These are phyloP conservation scores for Diabrotica virgifera DNA, from an alignment of 1,140 invertebrate genomes.

Conservation along the genomic window DNA sequence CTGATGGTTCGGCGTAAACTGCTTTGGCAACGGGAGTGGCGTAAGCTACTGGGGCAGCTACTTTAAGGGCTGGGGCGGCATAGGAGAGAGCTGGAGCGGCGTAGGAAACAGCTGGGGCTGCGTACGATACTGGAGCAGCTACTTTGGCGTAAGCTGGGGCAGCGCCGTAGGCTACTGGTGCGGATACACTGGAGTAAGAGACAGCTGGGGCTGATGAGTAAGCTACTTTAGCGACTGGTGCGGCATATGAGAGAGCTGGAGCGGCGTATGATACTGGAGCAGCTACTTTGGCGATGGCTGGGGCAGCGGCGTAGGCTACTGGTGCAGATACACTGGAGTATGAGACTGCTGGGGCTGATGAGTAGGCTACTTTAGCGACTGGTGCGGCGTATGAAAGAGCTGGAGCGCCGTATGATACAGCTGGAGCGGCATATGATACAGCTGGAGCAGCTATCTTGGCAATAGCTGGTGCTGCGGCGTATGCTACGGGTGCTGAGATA, in stretches of 20 bases:
- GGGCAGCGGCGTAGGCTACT: conserved; percentile 22
- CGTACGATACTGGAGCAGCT: conserved; percentile 17
- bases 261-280: conserved; percentile 27
- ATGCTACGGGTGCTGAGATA: conserved; percentile 6
- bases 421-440: conserved; percentile 6
- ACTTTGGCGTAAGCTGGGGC: conserved; percentile 10
- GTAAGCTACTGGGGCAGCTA: conserved; percentile 38
- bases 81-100: conserved; percentile 25
- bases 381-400: conserved; percentile 24
- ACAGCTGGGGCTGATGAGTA: conserved; percentile 49
- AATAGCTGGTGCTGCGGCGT: conserved; percentile 5
- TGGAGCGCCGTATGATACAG: conserved; percentile 4
- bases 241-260: too few species aligned
- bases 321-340: conserved; percentile 43
- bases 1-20: conserved; percentile 22
- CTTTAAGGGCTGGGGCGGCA: conserved; percentile 18
- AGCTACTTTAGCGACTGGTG: conserved; percentile 16
- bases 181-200: conserved; percentile 45
- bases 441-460: background rate
- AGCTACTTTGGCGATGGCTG: conserved; percentile 18
- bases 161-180: conserved; percentile 5
- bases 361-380: conserved; percentile 22
- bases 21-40: conserved; percentile 38
- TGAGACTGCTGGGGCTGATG: conserved; percentile 36
- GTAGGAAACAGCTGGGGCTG: conserved; percentile 23